Conservation (phyloP, 1,140 invertebrate genomes). For the Euborellia annulipes region DNA sequence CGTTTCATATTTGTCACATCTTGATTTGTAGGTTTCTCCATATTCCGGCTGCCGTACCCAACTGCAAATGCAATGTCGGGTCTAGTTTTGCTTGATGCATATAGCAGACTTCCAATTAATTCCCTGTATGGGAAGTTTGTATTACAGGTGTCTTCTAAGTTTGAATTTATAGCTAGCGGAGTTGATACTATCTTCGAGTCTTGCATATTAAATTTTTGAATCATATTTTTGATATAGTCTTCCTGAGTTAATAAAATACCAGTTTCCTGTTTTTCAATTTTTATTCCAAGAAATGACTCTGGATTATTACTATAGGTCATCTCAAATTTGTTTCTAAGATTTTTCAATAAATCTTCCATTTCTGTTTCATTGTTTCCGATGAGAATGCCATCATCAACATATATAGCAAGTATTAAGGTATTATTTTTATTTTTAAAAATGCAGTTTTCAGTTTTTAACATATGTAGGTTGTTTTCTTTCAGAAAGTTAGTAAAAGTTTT, state of each 20-base stretch:
- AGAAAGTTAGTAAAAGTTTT: neutral
- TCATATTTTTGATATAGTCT: conserved; percentile 1
- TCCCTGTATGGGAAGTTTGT: conserved; percentile 12
- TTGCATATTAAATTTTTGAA: conserved; percentile 7
- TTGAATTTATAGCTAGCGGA: conserved; percentile 3
- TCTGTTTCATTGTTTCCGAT: neutral
- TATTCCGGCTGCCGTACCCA: conserved; percentile 9
- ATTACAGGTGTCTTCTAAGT: neutral
- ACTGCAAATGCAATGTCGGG: conserved; percentile 16
- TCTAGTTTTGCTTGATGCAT: too few relatives aligned
- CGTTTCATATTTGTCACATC: conserved; percentile 18
- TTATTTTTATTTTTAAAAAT: neutral
- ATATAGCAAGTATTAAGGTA: conserved; percentile 3
- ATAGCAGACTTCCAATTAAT: conserved; percentile 10
- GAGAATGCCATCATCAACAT: conserved; percentile 13
- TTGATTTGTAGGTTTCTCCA: conserved; percentile 9
- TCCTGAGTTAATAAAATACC: conserved; percentile 5
- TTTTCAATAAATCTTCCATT: conserved; percentile 4
- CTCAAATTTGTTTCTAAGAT: neutral
- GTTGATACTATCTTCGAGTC: conserved; percentile 3
- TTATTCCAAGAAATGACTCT: conserved; percentile 12
- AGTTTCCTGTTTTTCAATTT: conserved; percentile 8
- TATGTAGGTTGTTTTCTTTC: neutral
- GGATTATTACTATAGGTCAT: conserved; percentile 4
- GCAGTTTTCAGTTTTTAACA: conserved; percentile 1